These are phyloP conservation scores for Cynaeus angustus DNA, from an alignment of 2,888 invertebrate species.

Conservation along the genomic window DNA sequence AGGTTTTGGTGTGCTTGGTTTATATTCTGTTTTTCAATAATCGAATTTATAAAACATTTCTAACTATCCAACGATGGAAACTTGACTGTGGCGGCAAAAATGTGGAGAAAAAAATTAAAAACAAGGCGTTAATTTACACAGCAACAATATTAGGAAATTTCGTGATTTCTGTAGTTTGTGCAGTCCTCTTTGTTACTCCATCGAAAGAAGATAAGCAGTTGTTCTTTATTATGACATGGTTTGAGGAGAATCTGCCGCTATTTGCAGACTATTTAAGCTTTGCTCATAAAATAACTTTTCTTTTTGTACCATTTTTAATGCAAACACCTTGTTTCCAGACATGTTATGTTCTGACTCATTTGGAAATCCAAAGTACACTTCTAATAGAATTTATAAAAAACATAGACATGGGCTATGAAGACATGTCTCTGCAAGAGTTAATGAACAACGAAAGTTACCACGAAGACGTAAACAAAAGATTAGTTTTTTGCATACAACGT, in stretches of 20 bases:
- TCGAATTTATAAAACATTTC: no score
- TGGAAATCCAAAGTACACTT: neutral
- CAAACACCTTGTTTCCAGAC: slow-evolving; percentile 8
- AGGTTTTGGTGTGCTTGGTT: no score
- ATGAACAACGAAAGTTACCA: neutral
- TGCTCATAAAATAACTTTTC: slow-evolving; percentile 1
- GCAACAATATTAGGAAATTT: no score
- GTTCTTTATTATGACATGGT: slow-evolving; percentile 14
- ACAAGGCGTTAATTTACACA: no score
- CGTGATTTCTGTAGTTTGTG: neutral
- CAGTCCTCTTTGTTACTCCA: neutral
- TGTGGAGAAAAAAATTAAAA: no score
- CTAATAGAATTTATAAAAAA: neutral
- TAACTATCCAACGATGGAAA: no score
- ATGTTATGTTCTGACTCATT: neutral
- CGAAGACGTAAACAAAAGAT: neutral
- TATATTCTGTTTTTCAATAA: no score
- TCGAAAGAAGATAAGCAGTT: slow-evolving; percentile 4
- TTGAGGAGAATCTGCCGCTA: slow-evolving; percentile 5
- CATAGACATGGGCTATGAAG: neutral
- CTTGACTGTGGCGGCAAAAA: neutral
- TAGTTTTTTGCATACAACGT: neutral
- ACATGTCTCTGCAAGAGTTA: neutral
- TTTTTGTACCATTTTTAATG: slow-evolving; percentile 17
- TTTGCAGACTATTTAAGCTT: neutral